A percentile compares a stretch with the other conserved stretches of the same genome.
Evolutionary conservation across 2,113 vertebrate genomes (phyloP).

Genomic region (Athene noctua): DNA sequence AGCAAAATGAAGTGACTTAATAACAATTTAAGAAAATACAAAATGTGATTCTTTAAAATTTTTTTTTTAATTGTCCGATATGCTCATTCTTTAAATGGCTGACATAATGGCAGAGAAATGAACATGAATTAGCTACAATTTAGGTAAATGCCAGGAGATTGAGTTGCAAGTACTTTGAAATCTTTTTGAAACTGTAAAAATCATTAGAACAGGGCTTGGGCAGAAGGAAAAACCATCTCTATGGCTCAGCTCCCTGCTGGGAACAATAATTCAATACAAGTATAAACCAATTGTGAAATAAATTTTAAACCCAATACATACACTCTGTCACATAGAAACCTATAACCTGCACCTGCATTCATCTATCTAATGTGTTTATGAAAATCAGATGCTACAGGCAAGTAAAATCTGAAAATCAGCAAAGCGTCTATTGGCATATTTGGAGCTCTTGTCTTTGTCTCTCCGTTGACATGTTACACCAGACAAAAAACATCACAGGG

Average conservation of each 20-base stretch:
- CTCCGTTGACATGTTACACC: rapidly evolving
- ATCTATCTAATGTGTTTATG: neutral
- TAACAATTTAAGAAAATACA: neutral
- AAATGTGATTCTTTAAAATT: neutral
- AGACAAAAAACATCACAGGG: neutral
- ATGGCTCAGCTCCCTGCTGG: neutral
- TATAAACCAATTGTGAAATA: neutral
- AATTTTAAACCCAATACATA: neutral
- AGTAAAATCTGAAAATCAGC: neutral
- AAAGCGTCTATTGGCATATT: neutral
- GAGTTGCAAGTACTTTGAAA: neutral
- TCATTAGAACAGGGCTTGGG: neutral
- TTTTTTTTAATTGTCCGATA: neutral
- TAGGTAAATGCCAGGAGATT: neutral
- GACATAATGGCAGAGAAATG: neutral
- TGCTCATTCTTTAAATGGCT: neutral
- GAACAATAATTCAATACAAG: neutral
- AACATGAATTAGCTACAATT: neutral
- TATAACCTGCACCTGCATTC: neutral
- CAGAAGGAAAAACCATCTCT: neutral
- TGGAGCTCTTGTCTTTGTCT: neutral
- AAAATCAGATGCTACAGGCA: neutral
- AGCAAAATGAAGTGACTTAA: neutral
- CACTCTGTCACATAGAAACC: neutral
- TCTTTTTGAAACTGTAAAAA: neutral